Conservation (phyloP, 2,797 vertebrate genomes). For the Lacerta bilineata region DNA sequence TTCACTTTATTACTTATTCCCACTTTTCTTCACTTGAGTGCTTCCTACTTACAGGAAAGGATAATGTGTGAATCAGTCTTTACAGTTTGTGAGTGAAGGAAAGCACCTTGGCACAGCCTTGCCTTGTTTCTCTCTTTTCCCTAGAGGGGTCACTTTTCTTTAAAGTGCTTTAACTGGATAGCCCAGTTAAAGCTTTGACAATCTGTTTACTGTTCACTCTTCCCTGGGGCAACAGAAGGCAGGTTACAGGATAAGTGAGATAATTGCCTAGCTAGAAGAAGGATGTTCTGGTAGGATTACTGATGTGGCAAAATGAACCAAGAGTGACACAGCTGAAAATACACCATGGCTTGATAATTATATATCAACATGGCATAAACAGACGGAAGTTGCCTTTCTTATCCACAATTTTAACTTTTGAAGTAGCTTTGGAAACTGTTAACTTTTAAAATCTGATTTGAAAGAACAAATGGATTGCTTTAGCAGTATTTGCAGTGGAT, state of each 20-base stretch:
- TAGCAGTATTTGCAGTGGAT: slow-evolving; percentile 16
- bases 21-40: not conserved
- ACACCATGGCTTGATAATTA: slow-evolving; percentile 46
- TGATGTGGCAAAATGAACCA: slow-evolving; percentile 52
- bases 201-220: slow-evolving; percentile 77
- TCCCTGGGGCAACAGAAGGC: slow-evolving; percentile 72
- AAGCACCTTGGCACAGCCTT: slow-evolving; percentile 65
- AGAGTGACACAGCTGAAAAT: slow-evolving; percentile 51
- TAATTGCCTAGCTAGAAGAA: slow-evolving; percentile 61
- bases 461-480: slow-evolving; percentile 37
- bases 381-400: not conserved
- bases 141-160: slow-evolving; percentile 71
- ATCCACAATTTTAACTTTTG: slow-evolving; percentile 36
- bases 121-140: slow-evolving; percentile 67
- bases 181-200: slow-evolving; percentile 75
- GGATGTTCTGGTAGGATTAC: slow-evolving; percentile 71
- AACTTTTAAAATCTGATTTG: slow-evolving; percentile 27
- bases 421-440: slow-evolving; percentile 9
- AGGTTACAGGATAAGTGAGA: slow-evolving; percentile 66
- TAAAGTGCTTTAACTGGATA: slow-evolving; percentile 79
- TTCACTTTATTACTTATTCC: not conserved
- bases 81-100: slow-evolving; percentile 39
- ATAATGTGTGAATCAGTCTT: not conserved
- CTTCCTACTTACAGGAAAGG: not conserved
- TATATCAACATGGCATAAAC: slow-evolving; percentile 45